A percentile compares a stretch with the other conserved stretches of the same genome.
Conservation (phyloP, 1,140 invertebrate species). For the Aphelenchoides avenae region DNA sequence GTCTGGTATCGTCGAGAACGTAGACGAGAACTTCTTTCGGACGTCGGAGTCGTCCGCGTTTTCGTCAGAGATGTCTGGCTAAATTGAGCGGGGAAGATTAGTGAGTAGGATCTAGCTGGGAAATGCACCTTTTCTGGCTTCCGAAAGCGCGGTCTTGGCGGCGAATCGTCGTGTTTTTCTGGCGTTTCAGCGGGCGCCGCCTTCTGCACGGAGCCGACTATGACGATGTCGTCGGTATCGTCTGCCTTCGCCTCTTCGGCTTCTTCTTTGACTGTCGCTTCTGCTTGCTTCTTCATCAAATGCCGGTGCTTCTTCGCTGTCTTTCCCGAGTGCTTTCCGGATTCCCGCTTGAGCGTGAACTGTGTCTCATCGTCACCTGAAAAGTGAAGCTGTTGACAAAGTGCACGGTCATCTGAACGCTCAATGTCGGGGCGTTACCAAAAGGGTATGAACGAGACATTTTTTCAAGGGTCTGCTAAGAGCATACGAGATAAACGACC, state of each 20-base stretch:
- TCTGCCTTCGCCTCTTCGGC: background rate
- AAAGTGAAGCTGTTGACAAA: no score
- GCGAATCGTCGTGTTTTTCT: background rate
- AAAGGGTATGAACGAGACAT: no score
- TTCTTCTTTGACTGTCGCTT: background rate
- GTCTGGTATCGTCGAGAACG: conserved; percentile 36
- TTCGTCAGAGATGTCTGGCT: conserved; percentile 3
- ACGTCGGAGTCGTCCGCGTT: conserved; percentile 13
- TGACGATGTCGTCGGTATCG: background rate
- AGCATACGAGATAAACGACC: no score
- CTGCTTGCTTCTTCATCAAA: background rate
- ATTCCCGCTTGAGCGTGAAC: conserved; percentile 11
- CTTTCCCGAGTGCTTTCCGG: background rate
- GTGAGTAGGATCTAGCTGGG: background rate
- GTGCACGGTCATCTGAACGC: no score
- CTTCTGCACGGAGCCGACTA: background rate
- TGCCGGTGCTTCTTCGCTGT: conserved; percentile 1
- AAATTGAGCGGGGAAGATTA: background rate
- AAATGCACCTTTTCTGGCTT: background rate
- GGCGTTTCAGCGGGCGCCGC: background rate
- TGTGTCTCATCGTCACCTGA: conserved; percentile 11
- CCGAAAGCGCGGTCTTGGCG: background rate
- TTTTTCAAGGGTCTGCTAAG: no score
- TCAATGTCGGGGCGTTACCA: no score
- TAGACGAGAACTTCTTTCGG: conserved; percentile 24